A percentile compares a stretch with the other conserved stretches of the same genome.
Evolutionary conservation across 1,140 invertebrate genomes (phyloP).

Genomic region (Aphaenogaster ashmeadi): DNA sequence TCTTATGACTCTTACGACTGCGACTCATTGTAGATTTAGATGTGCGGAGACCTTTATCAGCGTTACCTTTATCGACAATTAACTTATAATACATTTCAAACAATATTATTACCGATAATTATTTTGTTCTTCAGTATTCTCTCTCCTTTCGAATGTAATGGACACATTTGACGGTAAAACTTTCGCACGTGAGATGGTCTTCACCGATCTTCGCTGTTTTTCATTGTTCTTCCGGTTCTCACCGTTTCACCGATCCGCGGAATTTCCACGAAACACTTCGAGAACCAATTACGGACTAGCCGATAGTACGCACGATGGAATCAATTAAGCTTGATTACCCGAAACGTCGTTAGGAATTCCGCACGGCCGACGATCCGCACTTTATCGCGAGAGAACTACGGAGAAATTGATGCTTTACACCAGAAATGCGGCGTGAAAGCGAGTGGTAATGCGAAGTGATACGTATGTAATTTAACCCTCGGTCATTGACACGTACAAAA

Average conservation of each 20-base stretch:
- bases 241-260: constrained; percentile 5
- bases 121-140: not conserved
- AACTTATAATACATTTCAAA: not conserved
- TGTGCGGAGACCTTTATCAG: no score
- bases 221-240: constrained; percentile 51
- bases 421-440: constrained; percentile 68
- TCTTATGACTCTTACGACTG: no score
- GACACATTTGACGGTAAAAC: not conserved
- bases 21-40: no score
- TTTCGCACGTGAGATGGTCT: constrained; percentile 18
- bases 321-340: constrained; percentile 41
- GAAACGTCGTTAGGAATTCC: constrained; percentile 34
- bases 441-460: constrained; percentile 63
- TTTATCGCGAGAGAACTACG: constrained; percentile 44
- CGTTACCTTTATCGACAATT: not conserved
- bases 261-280: constrained; percentile 20
- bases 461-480: constrained; percentile 57
- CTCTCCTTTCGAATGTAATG: not conserved
- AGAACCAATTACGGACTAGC: constrained; percentile 34
- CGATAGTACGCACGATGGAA: constrained; percentile 13
- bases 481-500: constrained; percentile 53
- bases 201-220: not conserved
- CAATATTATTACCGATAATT: not conserved
- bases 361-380: constrained; percentile 1
- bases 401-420: constrained; percentile 68